A percentile compares a stretch with the other conserved stretches of the same genome.
phyloP scores from a whole-genome alignment of 2,113 vertebrate genomes.

The Castor canadensis region DNA sequence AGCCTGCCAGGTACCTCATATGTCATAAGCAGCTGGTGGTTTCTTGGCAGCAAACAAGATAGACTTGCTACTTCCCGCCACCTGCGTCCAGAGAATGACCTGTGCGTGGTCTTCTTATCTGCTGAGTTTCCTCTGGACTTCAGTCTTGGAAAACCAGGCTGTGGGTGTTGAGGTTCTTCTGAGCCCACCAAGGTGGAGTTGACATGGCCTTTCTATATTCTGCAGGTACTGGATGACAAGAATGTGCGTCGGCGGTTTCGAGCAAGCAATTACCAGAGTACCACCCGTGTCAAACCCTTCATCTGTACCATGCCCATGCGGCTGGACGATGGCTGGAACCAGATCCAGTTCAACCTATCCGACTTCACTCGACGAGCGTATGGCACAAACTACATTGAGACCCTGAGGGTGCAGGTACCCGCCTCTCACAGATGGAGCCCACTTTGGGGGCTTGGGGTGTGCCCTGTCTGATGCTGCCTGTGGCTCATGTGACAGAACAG shows the following conservation, averaged over 20 bases:
- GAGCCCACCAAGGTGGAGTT: neutral
- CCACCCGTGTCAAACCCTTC: conserved; percentile 96
- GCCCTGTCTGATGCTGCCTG: neutral
- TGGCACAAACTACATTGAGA: conserved; percentile 97
- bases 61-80: conserved; percentile 57
- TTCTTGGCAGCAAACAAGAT: conserved; percentile 68
- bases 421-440: neutral
- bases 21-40: conserved; percentile 52
- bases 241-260: conserved; percentile 95
- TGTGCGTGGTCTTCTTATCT: conserved; percentile 20
- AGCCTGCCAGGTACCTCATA: neutral
- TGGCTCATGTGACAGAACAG: neutral
- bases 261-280: conserved; percentile 98
- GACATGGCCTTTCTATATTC: neutral
- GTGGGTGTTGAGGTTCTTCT: neutral
- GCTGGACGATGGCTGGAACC: conserved; percentile 98
- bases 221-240: conserved; percentile 98
- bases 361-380: conserved; percentile 97
- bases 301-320: conserved; percentile 99
- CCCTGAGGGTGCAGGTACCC: conserved; percentile 94
- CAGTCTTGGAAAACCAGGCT: conserved; percentile 15
- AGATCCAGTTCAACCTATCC: conserved; percentile 97
- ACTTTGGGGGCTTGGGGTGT: fast-evolving
- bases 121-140: neutral
- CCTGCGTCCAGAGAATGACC: conserved; percentile 23